Evolutionary conservation across 2,113 vertebrate genomes (phyloP).

Genomic region (Oryzias celebensis): DNA sequence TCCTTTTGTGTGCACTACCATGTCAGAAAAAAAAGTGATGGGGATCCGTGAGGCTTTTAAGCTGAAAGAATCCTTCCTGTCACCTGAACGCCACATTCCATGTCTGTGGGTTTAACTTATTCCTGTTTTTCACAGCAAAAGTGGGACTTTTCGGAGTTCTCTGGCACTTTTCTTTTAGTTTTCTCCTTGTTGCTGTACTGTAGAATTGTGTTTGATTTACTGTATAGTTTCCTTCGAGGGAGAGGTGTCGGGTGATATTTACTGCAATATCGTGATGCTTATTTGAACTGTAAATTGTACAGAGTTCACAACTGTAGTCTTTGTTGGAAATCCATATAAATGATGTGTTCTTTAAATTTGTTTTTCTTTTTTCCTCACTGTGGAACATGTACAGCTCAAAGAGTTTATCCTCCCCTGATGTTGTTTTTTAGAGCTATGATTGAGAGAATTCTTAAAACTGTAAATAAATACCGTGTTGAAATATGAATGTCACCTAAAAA

Average conservation of each 20-base stretch:
- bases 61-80: too few species aligned
- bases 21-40: constrained; percentile 4
- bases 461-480: constrained; percentile 85
- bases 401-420: constrained; percentile 76
- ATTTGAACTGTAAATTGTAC: constrained; percentile 78
- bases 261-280: constrained; percentile 78
- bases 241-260: constrained; percentile 64
- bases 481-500: constrained; percentile 86
- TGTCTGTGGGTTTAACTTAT: constrained; percentile 42
- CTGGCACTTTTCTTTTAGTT: constrained; percentile 62
- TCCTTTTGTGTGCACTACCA: constrained; percentile 28
- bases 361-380: constrained; percentile 48
- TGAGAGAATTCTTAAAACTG: constrained; percentile 79
- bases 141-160: constrained; percentile 66
- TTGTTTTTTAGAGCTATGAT: constrained; percentile 75
- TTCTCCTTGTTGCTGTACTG: constrained; percentile 71
- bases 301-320: constrained; percentile 68
- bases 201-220: constrained; percentile 70
- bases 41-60: too few species aligned
- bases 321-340: constrained; percentile 63
- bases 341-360: constrained; percentile 26
- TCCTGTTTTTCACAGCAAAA: constrained; percentile 45
- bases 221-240: constrained; percentile 66
- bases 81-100: constrained; percentile 24
- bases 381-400: constrained; percentile 78